Conservation (phyloP, 2,888 invertebrate species). For the Ophion ellenae region DNA sequence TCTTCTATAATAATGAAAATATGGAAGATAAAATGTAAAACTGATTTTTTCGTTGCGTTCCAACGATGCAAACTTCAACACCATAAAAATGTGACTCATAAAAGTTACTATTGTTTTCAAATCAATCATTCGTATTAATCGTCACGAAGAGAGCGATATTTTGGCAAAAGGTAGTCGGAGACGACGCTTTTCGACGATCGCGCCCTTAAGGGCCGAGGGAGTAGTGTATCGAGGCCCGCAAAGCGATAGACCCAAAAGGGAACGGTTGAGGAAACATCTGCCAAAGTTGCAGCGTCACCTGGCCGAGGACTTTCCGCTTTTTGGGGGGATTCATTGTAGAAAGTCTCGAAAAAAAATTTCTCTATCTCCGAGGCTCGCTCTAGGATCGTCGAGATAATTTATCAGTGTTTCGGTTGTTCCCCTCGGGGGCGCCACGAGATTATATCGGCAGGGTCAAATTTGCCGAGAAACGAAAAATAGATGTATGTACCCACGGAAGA, state of each 20-base stretch:
- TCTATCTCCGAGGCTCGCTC: slow-evolving; percentile 31
- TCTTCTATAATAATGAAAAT: too few species aligned
- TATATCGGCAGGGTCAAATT: slow-evolving; percentile 37
- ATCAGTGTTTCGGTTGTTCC: slow-evolving; percentile 26
- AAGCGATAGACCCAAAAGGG: slow-evolving; percentile 55
- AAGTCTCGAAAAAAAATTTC: background rate
- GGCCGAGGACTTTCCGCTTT: slow-evolving; percentile 77
- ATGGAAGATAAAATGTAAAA: too few species aligned
- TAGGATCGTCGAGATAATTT: slow-evolving; percentile 40
- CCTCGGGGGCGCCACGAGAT: slow-evolving; percentile 21
- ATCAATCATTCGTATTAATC: too few species aligned
- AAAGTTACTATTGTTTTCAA: too few species aligned
- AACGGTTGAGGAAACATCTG: slow-evolving; percentile 78
- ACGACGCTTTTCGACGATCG: background rate
- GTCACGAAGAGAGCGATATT: too few species aligned
- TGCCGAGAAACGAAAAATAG: slow-evolving; percentile 38
- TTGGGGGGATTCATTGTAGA: slow-evolving; percentile 75
- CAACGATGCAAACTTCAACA: too few species aligned
- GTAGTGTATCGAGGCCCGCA: slow-evolving; percentile 26
- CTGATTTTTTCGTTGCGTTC: too few species aligned
- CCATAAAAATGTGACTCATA: too few species aligned
- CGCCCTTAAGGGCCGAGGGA: background rate
- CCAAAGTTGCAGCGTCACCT: slow-evolving; percentile 78
- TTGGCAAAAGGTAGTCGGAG: too few species aligned
- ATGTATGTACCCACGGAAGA: background rate